Evolutionary conservation across 2,797 vertebrate species (phyloP), one percentile per base, ranked within the genome.

Genomic region (Pseudochromis fuscus): DNA sequence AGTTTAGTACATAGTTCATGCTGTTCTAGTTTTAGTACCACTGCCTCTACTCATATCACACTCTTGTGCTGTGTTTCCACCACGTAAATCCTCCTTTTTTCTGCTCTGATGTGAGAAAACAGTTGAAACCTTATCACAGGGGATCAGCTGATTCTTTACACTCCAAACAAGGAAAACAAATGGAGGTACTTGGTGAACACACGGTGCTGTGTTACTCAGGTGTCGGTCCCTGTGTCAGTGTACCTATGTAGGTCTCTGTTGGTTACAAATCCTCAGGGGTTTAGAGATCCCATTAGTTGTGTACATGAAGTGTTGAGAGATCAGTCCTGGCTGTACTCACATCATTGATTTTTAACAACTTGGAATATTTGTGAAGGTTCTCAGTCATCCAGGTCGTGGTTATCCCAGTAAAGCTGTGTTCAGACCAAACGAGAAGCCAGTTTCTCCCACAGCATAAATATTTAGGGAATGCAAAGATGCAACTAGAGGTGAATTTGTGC

Each of bases 1-100:
- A n/a, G 7, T 3, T 18, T 28, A 49, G 37, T 37, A 1, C 13
- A 18, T 21, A 37, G 52, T 46, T 65, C 16, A 33, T 25, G 19
- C 15, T 38, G 33, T 60, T 11, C 3, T n/a, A 18, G 7, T 13
- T n/a, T 9, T 4, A 25, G 16, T 11, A 2, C 12, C 15, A 0
- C 19, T 28, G 11, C 38, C 35, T 13, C 4, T 12, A 5, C 28
- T 31, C 4, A 16, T 67, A 2, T 30, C 30, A 5, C 53, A 1
- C 19, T 30, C 15, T 0, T 28, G 27, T 42, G 15, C 27, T 3
- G n/a, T 44, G 44, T 46, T 23, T 37, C 2, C 60, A 40, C 19
- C 59, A 21, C 23, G 25, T 48, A 16, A n/a, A n/a, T n/a, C 69
- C 57, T 78, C 30, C 23, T 37, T 38, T 46, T 19, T 38, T 52